phyloP scores from a whole-genome alignment of 2,113 vertebrate genomes.

The Vidua chalybeata region DNA sequence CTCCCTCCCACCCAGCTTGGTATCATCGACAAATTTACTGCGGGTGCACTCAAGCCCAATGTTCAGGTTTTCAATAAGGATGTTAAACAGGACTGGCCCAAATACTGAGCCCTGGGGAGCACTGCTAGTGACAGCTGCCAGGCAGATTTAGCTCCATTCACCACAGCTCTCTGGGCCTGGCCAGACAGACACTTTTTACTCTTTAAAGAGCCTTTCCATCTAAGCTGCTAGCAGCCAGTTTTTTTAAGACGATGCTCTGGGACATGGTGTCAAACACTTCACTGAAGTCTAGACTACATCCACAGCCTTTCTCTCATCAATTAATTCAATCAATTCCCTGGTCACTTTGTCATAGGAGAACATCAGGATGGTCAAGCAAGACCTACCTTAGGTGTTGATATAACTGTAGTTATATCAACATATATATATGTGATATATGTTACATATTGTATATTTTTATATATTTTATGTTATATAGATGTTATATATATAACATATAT shows the following conservation, averaged over 20 bases:
- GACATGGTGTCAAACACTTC: background rate
- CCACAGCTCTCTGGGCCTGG: background rate
- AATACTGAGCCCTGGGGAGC: background rate
- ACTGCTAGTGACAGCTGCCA: background rate
- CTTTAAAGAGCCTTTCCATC: background rate
- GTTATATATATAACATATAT: background rate
- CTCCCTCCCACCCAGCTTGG: background rate
- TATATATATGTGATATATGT: background rate
- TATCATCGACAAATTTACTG: background rate
- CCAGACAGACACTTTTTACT: background rate
- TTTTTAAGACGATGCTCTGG: background rate
- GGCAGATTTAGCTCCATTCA: background rate
- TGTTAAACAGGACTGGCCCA: background rate
- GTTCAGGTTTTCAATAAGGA: background rate
- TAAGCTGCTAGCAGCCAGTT: background rate
- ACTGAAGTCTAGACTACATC: background rate
- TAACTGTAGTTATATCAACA: background rate
- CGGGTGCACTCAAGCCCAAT: background rate
- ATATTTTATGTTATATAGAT: too few relatives aligned
- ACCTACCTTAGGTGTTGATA: background rate
- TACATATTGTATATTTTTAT: background rate
- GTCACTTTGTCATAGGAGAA: background rate
- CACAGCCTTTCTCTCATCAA: background rate
- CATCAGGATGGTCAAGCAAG: background rate
- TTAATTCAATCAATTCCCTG: background rate